Conservation (phyloP, 2,113 vertebrate species). For the Asarcornis scutulata region DNA sequence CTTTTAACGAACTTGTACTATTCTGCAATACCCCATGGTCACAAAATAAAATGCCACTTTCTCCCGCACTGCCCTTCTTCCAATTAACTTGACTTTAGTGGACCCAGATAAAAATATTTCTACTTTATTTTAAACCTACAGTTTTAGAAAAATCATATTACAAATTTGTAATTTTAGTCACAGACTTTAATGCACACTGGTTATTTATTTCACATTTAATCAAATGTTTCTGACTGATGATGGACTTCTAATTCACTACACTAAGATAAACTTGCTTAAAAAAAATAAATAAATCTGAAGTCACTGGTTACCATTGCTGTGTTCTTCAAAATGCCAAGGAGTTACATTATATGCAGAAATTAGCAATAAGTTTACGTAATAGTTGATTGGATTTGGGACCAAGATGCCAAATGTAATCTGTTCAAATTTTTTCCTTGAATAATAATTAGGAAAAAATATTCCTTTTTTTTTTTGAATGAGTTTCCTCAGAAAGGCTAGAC, state of each 20-base stretch:
- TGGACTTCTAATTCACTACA: neutral
- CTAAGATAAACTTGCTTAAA: neutral
- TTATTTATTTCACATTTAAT: slow-evolving; percentile 12
- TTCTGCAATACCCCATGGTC: neutral
- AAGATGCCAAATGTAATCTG: slow-evolving; percentile 1
- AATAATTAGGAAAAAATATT: neutral
- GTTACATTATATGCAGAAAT: slow-evolving; percentile 1
- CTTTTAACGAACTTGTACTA: slow-evolving; percentile 39
- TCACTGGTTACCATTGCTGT: neutral
- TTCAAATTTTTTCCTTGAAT: neutral
- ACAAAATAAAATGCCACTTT: neutral
- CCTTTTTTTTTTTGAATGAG: neutral
- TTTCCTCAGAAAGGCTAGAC: slow-evolving; percentile 13
- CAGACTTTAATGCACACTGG: neutral
- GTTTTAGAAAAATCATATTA: neutral
- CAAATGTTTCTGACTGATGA: neutral
- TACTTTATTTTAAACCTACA: neutral
- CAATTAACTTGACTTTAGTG: slow-evolving; percentile 5
- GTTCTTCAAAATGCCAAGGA: neutral
- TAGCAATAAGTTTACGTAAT: neutral
- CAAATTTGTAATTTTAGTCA: neutral
- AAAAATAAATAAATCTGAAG: neutral
- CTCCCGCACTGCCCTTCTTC: neutral
- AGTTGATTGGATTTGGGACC: slow-evolving; percentile 1
- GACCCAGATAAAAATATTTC: neutral